phyloP scores from a whole-genome alignment of 2,888 invertebrate genomes.

The Drosophila limbata region DNA sequence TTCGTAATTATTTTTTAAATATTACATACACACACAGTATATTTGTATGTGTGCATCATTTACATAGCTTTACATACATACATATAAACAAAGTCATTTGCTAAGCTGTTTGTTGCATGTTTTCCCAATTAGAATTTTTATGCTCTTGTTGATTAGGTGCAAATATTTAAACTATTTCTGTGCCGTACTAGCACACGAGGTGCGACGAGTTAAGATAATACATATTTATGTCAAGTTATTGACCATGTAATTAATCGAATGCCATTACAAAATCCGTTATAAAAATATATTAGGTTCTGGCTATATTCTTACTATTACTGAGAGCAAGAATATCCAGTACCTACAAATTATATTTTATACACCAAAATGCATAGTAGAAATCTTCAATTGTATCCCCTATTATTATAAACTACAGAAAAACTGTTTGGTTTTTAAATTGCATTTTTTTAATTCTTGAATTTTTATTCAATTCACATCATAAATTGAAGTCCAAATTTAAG shows the following conservation, averaged over 20 bases:
- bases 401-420: no score
- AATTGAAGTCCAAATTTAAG: no score
- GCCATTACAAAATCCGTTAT: conserved; percentile 20
- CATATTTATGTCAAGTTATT: conserved; percentile 43
- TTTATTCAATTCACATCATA: no score
- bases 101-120: conserved; percentile 44
- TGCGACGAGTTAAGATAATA: conserved; percentile 26
- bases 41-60: conserved; percentile 29
- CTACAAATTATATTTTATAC: no score
- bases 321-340: neutral
- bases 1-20: neutral
- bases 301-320: neutral
- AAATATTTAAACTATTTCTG: conserved; percentile 36
- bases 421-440: no score
- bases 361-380: no score
- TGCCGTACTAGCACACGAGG: neutral
- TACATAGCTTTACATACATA: conserved; percentile 47
- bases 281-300: neutral
- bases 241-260: conserved; percentile 36
- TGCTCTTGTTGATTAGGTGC: conserved; percentile 44
- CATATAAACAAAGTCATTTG: conserved; percentile 47
- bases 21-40: neutral
- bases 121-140: conserved; percentile 56
- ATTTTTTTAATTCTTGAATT: no score
- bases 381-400: no score